Conservation (phyloP, 1,140 invertebrate species). For the Andricus grossulariae region DNA sequence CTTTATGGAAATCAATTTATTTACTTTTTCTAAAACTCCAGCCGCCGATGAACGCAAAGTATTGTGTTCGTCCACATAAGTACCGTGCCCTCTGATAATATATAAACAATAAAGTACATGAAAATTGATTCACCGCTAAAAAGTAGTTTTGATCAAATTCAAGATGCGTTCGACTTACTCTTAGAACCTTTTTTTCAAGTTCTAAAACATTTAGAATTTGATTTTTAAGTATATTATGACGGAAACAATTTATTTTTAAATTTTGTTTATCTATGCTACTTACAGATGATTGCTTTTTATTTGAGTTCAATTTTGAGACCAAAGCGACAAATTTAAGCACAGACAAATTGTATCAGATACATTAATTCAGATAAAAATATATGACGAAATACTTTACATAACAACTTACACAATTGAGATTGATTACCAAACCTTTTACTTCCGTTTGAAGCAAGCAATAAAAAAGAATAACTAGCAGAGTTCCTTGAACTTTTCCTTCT, state of each 20-base stretch:
- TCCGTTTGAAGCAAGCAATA: too few species aligned
- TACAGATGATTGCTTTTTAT: background rate
- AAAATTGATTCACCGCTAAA: conserved; percentile 4
- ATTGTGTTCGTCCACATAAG: conserved; percentile 88
- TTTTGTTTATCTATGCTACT: background rate
- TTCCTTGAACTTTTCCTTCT: too few species aligned
- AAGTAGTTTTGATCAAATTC: conserved; percentile 28
- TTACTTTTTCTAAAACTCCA: conserved; percentile 94
- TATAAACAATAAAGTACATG: conserved; percentile 40
- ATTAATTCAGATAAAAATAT: too few species aligned
- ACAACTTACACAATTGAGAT: background rate
- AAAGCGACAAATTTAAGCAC: too few species aligned
- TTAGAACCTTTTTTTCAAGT: too few species aligned
- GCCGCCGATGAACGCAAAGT: conserved; percentile 93
- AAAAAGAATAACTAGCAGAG: too few species aligned
- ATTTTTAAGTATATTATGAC: background rate
- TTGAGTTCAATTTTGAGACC: too few species aligned
- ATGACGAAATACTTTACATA: too few species aligned
- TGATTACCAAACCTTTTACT: background rate
- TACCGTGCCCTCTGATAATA: conserved; percentile 93
- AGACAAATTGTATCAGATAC: too few species aligned
- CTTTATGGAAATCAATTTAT: conserved; percentile 93
- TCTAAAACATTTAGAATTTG: too few species aligned
- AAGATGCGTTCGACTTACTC: background rate
- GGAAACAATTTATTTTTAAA: background rate